Conservation (phyloP, 2,113 vertebrate species). For the Lampris megalopsis region DNA sequence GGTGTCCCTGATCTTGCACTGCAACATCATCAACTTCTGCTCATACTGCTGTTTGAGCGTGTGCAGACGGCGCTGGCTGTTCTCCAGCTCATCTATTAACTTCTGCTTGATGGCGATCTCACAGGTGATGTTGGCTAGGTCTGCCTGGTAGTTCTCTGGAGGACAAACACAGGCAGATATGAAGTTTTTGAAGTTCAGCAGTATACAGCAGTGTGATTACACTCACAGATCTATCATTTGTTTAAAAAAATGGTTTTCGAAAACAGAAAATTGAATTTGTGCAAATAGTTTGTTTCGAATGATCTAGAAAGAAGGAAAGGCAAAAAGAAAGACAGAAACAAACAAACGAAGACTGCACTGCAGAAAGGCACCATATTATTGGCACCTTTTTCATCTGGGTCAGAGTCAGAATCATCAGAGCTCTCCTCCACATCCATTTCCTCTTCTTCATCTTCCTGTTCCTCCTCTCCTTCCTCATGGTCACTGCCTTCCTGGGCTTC, state of each 20-base stretch:
- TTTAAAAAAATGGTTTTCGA: no score
- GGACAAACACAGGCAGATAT: neutral
- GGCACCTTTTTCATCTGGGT: slow-evolving; percentile 95
- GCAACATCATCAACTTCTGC: slow-evolving; percentile 96
- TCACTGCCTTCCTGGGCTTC: slow-evolving; percentile 90
- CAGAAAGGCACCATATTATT: no score
- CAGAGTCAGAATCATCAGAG: slow-evolving; percentile 95
- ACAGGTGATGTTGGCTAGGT: slow-evolving; percentile 97
- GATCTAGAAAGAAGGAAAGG: neutral
- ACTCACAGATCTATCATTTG: neutral
- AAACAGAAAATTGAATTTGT: no score
- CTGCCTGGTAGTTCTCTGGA: slow-evolving; percentile 91
- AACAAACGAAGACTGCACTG: neutral
- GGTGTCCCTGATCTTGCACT: slow-evolving; percentile 95
- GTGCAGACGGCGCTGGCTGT: slow-evolving; percentile 95
- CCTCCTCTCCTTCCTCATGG: slow-evolving; percentile 91
- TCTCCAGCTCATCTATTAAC: slow-evolving; percentile 96
- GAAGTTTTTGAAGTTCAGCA: no score
- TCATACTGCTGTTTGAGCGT: slow-evolving; percentile 97
- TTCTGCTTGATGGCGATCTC: slow-evolving; percentile 99
- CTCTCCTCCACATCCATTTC: slow-evolving; percentile 94
- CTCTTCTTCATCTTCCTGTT: slow-evolving; percentile 94
- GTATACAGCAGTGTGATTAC: neutral
- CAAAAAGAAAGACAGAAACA: no score
- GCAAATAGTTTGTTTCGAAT: neutral